Evolutionary conservation across 2,113 vertebrate species (phyloP), one percentile per base, ranked within the genome.

Genomic region (Tonatia bakeri): DNA sequence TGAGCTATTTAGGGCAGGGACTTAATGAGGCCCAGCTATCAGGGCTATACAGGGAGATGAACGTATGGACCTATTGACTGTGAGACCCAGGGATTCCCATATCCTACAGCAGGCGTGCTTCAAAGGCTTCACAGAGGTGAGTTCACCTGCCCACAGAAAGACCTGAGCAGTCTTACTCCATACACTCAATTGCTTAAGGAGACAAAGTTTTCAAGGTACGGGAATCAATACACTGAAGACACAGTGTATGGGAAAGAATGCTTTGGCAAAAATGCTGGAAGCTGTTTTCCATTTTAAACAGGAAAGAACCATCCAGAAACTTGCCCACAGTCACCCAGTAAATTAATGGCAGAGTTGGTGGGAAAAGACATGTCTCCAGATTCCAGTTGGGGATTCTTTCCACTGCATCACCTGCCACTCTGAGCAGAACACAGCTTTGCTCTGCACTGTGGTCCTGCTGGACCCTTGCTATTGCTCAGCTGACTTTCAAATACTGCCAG

Each of bases 311-410:
- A 69, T 76, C 28, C 47, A 79, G 77, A 92, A 77, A 89, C 33
- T 79, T 85, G 14, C 70, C 59, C 52, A 81, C 84, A 61, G 61
- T 85, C 45, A 84, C 54, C 67, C 59, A 75, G 54, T 16, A 73
- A 92, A 81, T 88, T 69, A 93, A 36, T 83, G 89, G 17, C 86
- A 80, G 77, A 87, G n/a, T 24, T 94, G 69, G 20, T 89, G 82
- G 13, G 82, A 88, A 59, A 88, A 93, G 61, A 79, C 40, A 6
- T 10, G 38, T 28, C 38, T 95, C 73, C 9, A n/a, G 22, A n/a
- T 56, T 92, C 52, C 17, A 56, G 26, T 47, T 16, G 79, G 82
- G 36, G 38, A 59, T 86, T 95, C 91, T 82, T 92, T 69, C 70
- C 64, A 75, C 26, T 5, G 5, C n/a, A n/a, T 64, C 75, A 73